phyloP scores from a whole-genome alignment of 2,888 invertebrate genomes.

The Blastobasis adustella region DNA sequence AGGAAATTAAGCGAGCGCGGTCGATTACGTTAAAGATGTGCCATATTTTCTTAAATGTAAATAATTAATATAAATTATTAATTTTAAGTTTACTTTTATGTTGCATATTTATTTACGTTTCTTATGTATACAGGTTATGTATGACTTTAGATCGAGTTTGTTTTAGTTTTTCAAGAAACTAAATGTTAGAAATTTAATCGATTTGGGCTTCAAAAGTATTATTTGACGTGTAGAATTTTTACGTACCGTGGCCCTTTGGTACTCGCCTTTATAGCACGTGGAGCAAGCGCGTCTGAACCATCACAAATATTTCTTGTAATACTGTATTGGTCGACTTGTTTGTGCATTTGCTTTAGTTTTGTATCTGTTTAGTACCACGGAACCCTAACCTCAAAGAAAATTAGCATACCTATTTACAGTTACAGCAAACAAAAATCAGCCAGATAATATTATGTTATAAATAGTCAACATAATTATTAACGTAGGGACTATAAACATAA shows the following conservation, averaged over 20 bases:
- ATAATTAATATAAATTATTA: conserved; percentile 56
- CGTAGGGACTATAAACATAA: conserved; percentile 18
- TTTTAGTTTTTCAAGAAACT: background rate
- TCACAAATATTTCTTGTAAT: conserved; percentile 43
- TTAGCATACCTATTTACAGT: no score
- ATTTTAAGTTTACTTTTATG: conserved; percentile 52
- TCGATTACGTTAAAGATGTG: conserved; percentile 64
- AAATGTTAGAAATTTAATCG: background rate
- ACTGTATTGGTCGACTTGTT: conserved; percentile 55
- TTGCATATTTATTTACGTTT: conserved; percentile 67
- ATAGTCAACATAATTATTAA: conserved; percentile 20
- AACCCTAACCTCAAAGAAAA: background rate
- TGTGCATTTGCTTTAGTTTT: conserved; percentile 70
- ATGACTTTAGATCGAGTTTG: background rate
- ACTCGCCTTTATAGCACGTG: conserved; percentile 20
- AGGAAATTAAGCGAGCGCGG: conserved; percentile 45
- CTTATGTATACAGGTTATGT: conserved; percentile 31
- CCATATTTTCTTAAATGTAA: conserved; percentile 73
- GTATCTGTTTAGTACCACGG: conserved; percentile 30
- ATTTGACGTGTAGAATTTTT: background rate
- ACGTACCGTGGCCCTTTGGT: conserved; percentile 26
- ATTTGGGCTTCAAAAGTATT: background rate
- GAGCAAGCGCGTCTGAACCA: conserved; percentile 45
- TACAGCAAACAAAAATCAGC: no score
- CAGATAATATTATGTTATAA: conserved; percentile 26